Percentiles rank a stretch among this genome's conserved stretches.
Conservation (phyloP, 2,113 vertebrate species). For the Fregetta grallaria region DNA sequence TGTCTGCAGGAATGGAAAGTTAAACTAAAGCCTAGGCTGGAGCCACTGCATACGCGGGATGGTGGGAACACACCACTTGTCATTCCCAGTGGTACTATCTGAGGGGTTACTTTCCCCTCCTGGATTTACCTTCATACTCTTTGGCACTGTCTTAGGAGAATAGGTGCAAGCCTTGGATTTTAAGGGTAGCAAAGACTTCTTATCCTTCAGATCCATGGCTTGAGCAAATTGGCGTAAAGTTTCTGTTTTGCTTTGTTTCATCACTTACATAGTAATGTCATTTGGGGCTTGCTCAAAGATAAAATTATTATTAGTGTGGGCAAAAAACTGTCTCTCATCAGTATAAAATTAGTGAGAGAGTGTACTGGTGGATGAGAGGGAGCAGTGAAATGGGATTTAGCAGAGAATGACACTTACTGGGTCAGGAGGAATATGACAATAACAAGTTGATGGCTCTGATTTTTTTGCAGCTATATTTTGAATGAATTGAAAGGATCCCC, state of each 20-base stretch:
- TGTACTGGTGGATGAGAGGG: not conserved
- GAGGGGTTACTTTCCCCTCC: not conserved
- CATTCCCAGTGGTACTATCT: not conserved
- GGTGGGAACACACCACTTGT: not conserved
- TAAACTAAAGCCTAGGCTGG: not conserved
- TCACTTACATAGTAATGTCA: not conserved
- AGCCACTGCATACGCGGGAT: not conserved
- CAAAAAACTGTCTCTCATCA: not conserved
- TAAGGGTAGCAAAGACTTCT: not conserved
- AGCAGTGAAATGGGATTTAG: not conserved
- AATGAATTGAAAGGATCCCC: not conserved
- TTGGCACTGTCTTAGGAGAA: not conserved
- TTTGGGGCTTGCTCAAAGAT: not conserved
- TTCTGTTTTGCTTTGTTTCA: not conserved
- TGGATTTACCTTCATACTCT: not conserved
- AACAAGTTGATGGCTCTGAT: constrained; percentile 6
- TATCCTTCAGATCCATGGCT: not conserved
- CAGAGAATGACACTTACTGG: not conserved
- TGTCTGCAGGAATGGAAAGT: not conserved
- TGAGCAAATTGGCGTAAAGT: not conserved
- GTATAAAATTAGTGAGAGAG: not conserved
- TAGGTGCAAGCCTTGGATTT: not conserved
- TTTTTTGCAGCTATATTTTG: constrained; percentile 18
- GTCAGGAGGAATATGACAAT: not conserved
- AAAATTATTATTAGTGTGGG: not conserved